Conservation (phyloP, 2,888 invertebrate species). For the Himalopsyche tibetana region DNA sequence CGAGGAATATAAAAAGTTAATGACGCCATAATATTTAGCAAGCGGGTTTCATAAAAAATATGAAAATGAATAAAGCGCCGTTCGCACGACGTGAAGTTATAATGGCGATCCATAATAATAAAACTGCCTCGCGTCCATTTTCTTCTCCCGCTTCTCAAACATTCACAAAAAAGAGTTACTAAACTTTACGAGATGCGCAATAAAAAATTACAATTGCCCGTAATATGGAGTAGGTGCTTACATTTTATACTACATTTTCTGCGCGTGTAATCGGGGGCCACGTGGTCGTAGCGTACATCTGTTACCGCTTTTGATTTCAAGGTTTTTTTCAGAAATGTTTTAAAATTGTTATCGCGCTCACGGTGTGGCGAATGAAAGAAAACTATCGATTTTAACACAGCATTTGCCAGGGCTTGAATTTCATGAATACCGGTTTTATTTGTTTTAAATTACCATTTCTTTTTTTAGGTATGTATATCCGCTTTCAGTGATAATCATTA, state of each 20-base stretch:
- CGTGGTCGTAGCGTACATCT: slow-evolving; percentile 1
- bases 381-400: not conserved
- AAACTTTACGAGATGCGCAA: slow-evolving; percentile 5
- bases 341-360: not conserved
- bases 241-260: not conserved
- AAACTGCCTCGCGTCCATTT: slow-evolving; percentile 14
- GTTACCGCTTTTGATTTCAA: not conserved
- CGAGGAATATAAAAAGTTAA: not conserved
- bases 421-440: too few species aligned
- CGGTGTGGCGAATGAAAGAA: not conserved
- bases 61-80: slow-evolving; percentile 18
- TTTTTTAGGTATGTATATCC: too few species aligned
- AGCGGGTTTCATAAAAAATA: slow-evolving; percentile 12
- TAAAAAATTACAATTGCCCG: slow-evolving; percentile 17
- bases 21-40: slow-evolving; percentile 4
- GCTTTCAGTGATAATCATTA: too few species aligned
- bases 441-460: too few species aligned
- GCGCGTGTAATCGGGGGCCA: not conserved
- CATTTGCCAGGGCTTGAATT: too few species aligned
- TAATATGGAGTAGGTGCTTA: slow-evolving; percentile 1
- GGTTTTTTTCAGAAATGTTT: slow-evolving; percentile 1
- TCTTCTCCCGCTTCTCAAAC: slow-evolving; percentile 22
- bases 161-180: slow-evolving; percentile 19
- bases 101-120: slow-evolving; percentile 31
- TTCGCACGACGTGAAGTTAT: slow-evolving; percentile 18